These are phyloP conservation scores for Cygnus atratus DNA, from an alignment of 2,113 vertebrate genomes.

Conservation along the genomic window DNA sequence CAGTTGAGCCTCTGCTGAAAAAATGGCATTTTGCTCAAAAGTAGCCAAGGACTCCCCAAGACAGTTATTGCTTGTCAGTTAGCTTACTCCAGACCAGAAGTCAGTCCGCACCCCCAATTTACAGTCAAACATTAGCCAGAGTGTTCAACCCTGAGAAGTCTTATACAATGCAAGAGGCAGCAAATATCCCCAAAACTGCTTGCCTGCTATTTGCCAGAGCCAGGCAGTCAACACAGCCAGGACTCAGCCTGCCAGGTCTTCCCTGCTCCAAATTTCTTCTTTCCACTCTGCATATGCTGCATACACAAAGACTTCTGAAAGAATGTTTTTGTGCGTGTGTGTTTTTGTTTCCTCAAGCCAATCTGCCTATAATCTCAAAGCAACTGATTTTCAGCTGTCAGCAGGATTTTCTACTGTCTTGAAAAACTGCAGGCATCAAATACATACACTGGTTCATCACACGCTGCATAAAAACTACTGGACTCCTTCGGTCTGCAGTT, in stretches of 20 bases:
- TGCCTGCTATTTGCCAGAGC: neutral
- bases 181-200: neutral
- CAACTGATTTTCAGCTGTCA: neutral
- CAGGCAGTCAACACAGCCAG: too few species aligned
- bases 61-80: neutral
- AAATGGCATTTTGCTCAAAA: neutral
- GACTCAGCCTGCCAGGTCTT: neutral
- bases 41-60: neutral
- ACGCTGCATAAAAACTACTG: neutral
- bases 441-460: neutral
- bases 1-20: neutral
- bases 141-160: neutral
- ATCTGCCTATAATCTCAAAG: neutral
- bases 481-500: neutral
- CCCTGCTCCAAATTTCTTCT: neutral
- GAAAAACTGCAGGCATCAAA: neutral
- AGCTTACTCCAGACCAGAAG: neutral
- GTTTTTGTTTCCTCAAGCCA: neutral
- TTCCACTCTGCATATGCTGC: neutral
- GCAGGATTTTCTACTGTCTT: neutral
- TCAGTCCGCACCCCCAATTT: neutral
- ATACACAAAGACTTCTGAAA: neutral
- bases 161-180: accelerated
- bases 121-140: neutral
- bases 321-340: neutral